A percentile compares a stretch with the other conserved stretches of the same genome.
phyloP scores from a whole-genome alignment of 2,888 invertebrate genomes.

The Ophion costatus region DNA sequence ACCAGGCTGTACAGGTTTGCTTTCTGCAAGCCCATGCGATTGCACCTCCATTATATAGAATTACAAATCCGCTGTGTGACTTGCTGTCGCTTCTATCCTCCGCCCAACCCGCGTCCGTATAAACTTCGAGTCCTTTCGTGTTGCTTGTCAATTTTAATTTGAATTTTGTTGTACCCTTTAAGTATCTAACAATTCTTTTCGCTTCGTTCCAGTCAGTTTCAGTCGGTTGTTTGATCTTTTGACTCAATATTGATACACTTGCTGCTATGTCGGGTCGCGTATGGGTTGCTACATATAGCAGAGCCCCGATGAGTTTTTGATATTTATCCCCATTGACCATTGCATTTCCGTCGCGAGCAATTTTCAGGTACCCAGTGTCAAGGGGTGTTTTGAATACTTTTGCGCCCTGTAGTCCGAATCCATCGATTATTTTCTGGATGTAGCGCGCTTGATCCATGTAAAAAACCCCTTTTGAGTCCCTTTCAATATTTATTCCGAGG shows the following conservation, averaged over 20 bases:
- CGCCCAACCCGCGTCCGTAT: conserved; percentile 71
- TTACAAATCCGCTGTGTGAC: conserved; percentile 76
- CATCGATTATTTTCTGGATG: conserved; percentile 57
- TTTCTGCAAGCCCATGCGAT: conserved; percentile 55
- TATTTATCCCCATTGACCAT: conserved; percentile 31
- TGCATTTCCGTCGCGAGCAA: conserved; percentile 19
- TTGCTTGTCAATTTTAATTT: conserved; percentile 42
- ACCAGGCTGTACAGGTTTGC: conserved; percentile 48
- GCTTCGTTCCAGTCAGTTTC: conserved; percentile 61
- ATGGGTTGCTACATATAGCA: conserved; percentile 63
- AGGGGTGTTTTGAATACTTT: conserved; percentile 60
- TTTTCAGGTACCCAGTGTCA: conserved; percentile 47
- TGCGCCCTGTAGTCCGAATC: conserved; percentile 55
- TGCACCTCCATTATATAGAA: conserved; percentile 63
- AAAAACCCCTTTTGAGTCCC: conserved; percentile 50
- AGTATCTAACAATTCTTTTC: conserved; percentile 64
- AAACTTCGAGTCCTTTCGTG: conserved; percentile 20
- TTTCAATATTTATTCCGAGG: conserved; percentile 53
- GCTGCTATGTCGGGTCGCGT: conserved; percentile 65
- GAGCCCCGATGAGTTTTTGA: conserved; percentile 53
- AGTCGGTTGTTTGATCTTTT: conserved; percentile 48
- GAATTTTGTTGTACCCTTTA: conserved; percentile 62
- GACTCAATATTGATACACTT: conserved; percentile 65
- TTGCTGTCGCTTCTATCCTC: conserved; percentile 72
- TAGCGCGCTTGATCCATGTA: conserved; percentile 58